Conservation (phyloP, 2,888 invertebrate species). For the Ormyrus nitidulus region DNA sequence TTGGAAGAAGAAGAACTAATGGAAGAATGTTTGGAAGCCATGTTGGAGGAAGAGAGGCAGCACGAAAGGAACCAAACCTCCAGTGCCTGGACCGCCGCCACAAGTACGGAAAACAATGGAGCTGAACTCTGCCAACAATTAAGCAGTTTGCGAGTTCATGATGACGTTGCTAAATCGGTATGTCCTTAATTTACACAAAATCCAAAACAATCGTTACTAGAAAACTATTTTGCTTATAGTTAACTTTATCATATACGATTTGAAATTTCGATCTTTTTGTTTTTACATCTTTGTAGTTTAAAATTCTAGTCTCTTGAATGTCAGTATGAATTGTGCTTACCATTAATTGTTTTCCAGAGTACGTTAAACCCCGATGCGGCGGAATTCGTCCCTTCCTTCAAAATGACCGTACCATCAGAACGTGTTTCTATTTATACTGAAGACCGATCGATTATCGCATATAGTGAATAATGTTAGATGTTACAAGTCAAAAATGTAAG, state of each 20-base stretch:
- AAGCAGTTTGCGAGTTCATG: slow-evolving; percentile 69
- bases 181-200: slow-evolving; percentile 6
- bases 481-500: slow-evolving; percentile 62
- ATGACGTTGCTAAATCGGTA: slow-evolving; percentile 73
- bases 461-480: slow-evolving; percentile 65
- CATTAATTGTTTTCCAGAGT: slow-evolving; percentile 76
- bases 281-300: neutral
- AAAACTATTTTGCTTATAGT: neutral
- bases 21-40: slow-evolving; percentile 91
- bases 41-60: slow-evolving; percentile 84
- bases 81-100: slow-evolving; percentile 71
- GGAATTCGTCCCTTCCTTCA: slow-evolving; percentile 85
- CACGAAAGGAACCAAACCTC: slow-evolving; percentile 71
- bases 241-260: neutral
- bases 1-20: slow-evolving; percentile 91
- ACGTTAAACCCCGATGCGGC: slow-evolving; percentile 90
- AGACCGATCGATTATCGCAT: slow-evolving; percentile 62
- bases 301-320: neutral
- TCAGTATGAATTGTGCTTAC: neutral
- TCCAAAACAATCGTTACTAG: neutral
- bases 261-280: neutral
- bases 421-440: slow-evolving; percentile 56
- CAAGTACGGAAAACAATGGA: slow-evolving; percentile 68
- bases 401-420: slow-evolving; percentile 67
- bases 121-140: slow-evolving; percentile 72